Conservation (phyloP, 2,888 invertebrate genomes). For the Agrotis clavis region DNA sequence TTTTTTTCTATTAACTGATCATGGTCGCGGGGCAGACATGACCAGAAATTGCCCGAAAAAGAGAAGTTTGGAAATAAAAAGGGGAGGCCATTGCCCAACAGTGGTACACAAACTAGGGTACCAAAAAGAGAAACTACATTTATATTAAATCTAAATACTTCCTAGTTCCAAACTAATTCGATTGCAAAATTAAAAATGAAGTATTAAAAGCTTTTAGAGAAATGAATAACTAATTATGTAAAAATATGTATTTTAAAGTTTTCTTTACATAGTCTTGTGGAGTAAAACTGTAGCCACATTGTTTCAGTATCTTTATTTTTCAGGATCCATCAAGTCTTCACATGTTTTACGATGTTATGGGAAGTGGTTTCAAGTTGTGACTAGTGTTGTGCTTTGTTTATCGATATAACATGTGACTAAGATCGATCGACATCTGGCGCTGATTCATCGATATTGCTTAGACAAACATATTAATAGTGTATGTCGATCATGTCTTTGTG, state of each 20-base stretch:
- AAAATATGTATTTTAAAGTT: too few species aligned
- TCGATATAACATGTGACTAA: conserved; percentile 39
- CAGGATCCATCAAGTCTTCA: not conserved
- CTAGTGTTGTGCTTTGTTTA: conserved; percentile 52
- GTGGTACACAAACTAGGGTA: too few species aligned
- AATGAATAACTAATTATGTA: too few species aligned
- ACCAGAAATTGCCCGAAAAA: too few species aligned
- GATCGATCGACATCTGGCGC: conserved; percentile 39
- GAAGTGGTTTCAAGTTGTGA: conserved; percentile 55
- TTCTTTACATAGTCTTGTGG: too few species aligned
- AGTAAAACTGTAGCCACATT: not conserved
- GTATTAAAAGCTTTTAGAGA: too few species aligned
- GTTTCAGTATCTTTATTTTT: not conserved
- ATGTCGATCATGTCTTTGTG: conserved; percentile 21
- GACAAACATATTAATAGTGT: conserved; percentile 4
- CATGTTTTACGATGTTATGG: conserved; percentile 40
- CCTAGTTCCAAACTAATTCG: not conserved
- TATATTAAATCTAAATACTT: not conserved
- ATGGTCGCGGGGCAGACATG: too few species aligned
- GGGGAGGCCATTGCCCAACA: too few species aligned
- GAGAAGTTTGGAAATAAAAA: too few species aligned
- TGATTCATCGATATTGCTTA: conserved; percentile 42
- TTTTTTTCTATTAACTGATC: too few species aligned
- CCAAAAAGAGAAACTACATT: too few species aligned
- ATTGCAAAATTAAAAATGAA: too few species aligned